Evolutionary conservation across 1,140 invertebrate species (phyloP), one percentile per base, ranked within the genome.

Genomic region (Lepidurus packardi): DNA sequence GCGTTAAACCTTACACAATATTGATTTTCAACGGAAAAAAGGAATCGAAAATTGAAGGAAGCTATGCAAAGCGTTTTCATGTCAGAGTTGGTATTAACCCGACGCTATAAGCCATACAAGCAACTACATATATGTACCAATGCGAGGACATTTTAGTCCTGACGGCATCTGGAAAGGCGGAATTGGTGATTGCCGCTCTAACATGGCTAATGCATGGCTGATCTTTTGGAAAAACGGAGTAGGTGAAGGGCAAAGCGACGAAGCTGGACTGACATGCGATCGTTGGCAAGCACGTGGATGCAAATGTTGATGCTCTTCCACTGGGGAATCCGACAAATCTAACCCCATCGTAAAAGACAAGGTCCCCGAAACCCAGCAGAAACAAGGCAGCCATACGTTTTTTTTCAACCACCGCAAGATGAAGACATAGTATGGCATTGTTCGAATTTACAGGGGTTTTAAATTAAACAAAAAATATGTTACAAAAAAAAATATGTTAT

Each of bases 261-360:
- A 65, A 65, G n/a, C 53, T 65, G 53, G 53, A 65, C 53, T 65
- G 6, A 16, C 53, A 65, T 65, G 53, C 53, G 53, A 65, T 16
- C 8, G 53, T 21, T n/a, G 53, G 7, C 53, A 65, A 65, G 53
- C 21, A 21, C 53, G 53, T 65, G 53, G 53, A 65, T 65, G 53
- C 53, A 65, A 21, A 65, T 65, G 53, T 0, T 65, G 53, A 65
- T 65, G 53, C 16, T 65, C 53, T 65, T 65, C 53, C 53, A 16
- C 53, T n/a, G 53, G 53, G 53, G 53, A 65, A 65, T 65, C 53
- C 53, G 53, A 65, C 53, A 65, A 65, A 65, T 65, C 53, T 65
- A 65, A 65, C 21, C 13, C 21, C 53, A 65, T 9, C 7, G 16
- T 7, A 65, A 65, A 13, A 65, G 34, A 65, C 53, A 9, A 21